Conservation (phyloP, 2,888 invertebrate species). For the Erpobdella octoculata region DNA sequence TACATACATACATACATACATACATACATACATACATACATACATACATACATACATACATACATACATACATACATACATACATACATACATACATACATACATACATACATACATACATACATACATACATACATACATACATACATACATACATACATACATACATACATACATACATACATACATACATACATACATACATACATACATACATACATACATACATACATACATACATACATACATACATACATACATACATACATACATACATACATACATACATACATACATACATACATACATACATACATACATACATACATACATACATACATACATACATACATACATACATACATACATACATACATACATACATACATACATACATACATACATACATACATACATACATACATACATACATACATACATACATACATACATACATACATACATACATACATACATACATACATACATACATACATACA, state of each 20-base stretch:
- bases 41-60: too few relatives aligned
- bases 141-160: too few relatives aligned
- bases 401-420: not conserved
- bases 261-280: conserved; percentile 3
- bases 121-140: too few relatives aligned
- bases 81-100: too few relatives aligned
- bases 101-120: too few relatives aligned
- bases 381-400: not conserved
- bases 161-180: too few relatives aligned
- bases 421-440: not conserved
- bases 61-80: too few relatives aligned
- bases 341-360: conserved; percentile 3
- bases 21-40: too few relatives aligned
- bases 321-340: too few relatives aligned
- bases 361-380: not conserved
- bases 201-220: not conserved
- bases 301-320: conserved; percentile 2
- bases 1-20: too few relatives aligned
- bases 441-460: not conserved
- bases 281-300: not conserved
- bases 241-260: not conserved
- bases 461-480: conserved; percentile 7
- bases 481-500: not conserved
- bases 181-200: too few relatives aligned
- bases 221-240: conserved; percentile 5